Conservation (phyloP, 2,888 invertebrate species). For the Pecten maximus region DNA sequence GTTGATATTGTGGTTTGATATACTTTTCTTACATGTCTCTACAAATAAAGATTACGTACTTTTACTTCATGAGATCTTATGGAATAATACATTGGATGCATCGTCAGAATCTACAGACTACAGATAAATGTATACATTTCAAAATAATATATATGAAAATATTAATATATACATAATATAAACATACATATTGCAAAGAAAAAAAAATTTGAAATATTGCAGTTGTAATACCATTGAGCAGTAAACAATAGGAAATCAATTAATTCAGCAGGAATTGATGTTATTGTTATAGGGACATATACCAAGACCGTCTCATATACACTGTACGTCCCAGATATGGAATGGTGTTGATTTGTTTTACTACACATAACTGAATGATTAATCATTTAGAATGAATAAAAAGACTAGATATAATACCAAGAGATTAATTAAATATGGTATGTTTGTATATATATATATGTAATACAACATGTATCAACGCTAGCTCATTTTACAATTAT, state of each 20-base stretch:
- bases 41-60: not conserved
- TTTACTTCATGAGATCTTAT: not conserved
- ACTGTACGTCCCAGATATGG: too few species aligned
- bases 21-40: too few species aligned
- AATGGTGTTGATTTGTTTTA: too few species aligned
- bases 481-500: too few species aligned
- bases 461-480: too few species aligned
- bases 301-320: too few species aligned
- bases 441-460: too few species aligned
- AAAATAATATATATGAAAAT: not conserved
- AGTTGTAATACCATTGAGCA: not conserved
- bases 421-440: not conserved
- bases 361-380: not conserved
- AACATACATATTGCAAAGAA: not conserved
- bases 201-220: too few species aligned
- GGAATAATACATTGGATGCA: not conserved
- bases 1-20: too few species aligned
- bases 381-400: not conserved
- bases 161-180: not conserved
- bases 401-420: not conserved
- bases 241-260: not conserved
- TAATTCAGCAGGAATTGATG: too few species aligned
- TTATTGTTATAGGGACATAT: too few species aligned
- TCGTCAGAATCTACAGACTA: not conserved
- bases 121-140: not conserved